Conservation (phyloP, 2,888 invertebrate species). For the Ophion ellenae region DNA sequence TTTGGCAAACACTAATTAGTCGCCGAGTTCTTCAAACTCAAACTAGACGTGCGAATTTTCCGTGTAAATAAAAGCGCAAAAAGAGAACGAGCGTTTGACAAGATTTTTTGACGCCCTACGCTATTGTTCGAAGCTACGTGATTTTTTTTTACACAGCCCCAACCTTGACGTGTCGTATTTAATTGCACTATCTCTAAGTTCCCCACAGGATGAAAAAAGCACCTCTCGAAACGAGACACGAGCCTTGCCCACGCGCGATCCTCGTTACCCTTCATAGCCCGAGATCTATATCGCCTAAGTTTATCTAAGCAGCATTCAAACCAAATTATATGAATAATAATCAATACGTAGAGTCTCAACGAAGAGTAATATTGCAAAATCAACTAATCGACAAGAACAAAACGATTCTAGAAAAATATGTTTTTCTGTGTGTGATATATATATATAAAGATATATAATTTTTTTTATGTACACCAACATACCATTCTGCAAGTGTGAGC, state of each 20-base stretch:
- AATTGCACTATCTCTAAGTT: constrained; percentile 8
- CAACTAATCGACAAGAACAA: constrained; percentile 76
- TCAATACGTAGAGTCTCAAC: constrained; percentile 61
- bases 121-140: too few species aligned
- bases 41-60: too few species aligned
- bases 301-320: constrained; percentile 82
- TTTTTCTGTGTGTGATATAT: constrained; percentile 84
- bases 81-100: too few species aligned
- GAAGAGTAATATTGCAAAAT: constrained; percentile 70
- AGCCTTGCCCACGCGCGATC: constrained; percentile 39
- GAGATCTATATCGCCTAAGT: constrained; percentile 58
- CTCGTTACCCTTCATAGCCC: constrained; percentile 3
- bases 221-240: constrained; percentile 49
- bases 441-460: constrained; percentile 68
- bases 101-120: too few species aligned
- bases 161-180: too few species aligned
- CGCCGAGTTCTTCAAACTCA: too few species aligned
- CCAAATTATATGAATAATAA: constrained; percentile 64
- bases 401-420: constrained; percentile 79
- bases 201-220: constrained; percentile 33
- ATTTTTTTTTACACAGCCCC: too few species aligned
- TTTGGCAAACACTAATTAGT: too few species aligned
- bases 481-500: constrained; percentile 86
- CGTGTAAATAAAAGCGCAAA: too few species aligned
- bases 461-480: constrained; percentile 88